Conservation (phyloP, 2,888 invertebrate species). For the Flexamia atlantica region DNA sequence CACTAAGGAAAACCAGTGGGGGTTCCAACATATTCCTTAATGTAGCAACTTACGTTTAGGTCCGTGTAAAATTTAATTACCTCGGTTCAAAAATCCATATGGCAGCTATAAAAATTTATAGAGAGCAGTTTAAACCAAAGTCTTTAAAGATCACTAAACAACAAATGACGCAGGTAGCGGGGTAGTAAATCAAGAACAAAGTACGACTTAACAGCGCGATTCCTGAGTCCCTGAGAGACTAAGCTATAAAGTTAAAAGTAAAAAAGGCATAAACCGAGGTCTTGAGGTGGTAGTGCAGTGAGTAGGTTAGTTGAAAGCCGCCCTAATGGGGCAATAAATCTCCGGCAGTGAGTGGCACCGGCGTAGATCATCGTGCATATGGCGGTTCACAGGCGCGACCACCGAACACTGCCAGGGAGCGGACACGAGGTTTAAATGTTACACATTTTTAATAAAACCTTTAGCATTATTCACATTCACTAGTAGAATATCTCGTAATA, state of each 20-base stretch:
- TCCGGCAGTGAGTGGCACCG: background rate
- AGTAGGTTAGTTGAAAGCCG: constrained; percentile 23
- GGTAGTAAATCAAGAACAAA: constrained; percentile 32
- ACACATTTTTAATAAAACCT: too few relatives aligned
- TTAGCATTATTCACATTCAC: too few relatives aligned
- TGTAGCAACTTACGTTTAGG: too few relatives aligned
- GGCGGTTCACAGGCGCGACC: background rate
- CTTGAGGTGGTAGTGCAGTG: constrained; percentile 40
- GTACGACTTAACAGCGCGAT: constrained; percentile 16
- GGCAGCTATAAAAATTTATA: too few relatives aligned
- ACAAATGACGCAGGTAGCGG: constrained; percentile 1
- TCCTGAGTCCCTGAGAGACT: constrained; percentile 9
- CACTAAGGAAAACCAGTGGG: too few relatives aligned
- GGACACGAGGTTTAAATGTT: too few relatives aligned
- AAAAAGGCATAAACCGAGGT: constrained; percentile 28
- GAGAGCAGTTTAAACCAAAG: background rate
- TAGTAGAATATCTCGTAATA: too few relatives aligned
- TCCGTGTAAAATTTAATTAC: too few relatives aligned
- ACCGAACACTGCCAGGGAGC: too few relatives aligned
- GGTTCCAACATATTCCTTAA: too few relatives aligned
- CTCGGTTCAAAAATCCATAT: too few relatives aligned
- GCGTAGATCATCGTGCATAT: background rate
- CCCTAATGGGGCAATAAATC: constrained; percentile 27
- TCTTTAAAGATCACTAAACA: background rate
- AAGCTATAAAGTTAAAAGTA: constrained; percentile 51